Conservation (phyloP, 92 coral and sea anemone genomes). For the Isaurus tuberculatus region DNA sequence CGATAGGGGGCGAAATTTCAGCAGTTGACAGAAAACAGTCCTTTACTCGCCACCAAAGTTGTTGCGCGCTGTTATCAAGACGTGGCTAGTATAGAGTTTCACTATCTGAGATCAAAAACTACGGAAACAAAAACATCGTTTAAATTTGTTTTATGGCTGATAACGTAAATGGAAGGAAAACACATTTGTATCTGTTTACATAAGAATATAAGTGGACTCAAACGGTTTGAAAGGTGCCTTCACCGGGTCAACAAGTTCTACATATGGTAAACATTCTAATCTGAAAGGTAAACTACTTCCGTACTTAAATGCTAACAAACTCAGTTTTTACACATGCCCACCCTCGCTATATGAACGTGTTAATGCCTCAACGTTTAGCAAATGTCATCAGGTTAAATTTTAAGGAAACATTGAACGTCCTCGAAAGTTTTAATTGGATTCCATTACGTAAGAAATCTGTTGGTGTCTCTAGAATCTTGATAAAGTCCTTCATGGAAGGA, state of each 20-base stretch:
- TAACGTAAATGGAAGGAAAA: slow-evolving; percentile 11
- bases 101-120: slow-evolving; percentile 12
- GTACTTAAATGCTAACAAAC: neutral
- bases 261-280: slow-evolving; percentile 21
- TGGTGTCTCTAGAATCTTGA: neutral
- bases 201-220: slow-evolving; percentile 21
- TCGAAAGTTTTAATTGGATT: neutral
- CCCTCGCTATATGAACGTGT: slow-evolving; percentile 16
- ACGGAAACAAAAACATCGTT: slow-evolving; percentile 32
- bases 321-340: neutral
- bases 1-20: neutral
- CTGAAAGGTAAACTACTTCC: slow-evolving; percentile 15
- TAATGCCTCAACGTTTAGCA: slow-evolving; percentile 18
- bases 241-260: slow-evolving; percentile 24
- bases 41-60: slow-evolving; percentile 10
- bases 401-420: neutral
- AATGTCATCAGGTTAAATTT: slow-evolving; percentile 25
- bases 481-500: slow-evolving; percentile 27
- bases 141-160: slow-evolving; percentile 31
- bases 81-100: slow-evolving; percentile 1
- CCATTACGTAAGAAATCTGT: neutral
- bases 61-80: slow-evolving; percentile 6
- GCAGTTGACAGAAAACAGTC: neutral
- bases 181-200: slow-evolving; percentile 32
- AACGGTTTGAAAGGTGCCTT: slow-evolving; percentile 14